Percentiles rank a stretch among this genome's conserved stretches.
Evolutionary conservation across 2,797 vertebrate genomes (phyloP).

Genomic region (Parotocinclus haroldoi): DNA sequence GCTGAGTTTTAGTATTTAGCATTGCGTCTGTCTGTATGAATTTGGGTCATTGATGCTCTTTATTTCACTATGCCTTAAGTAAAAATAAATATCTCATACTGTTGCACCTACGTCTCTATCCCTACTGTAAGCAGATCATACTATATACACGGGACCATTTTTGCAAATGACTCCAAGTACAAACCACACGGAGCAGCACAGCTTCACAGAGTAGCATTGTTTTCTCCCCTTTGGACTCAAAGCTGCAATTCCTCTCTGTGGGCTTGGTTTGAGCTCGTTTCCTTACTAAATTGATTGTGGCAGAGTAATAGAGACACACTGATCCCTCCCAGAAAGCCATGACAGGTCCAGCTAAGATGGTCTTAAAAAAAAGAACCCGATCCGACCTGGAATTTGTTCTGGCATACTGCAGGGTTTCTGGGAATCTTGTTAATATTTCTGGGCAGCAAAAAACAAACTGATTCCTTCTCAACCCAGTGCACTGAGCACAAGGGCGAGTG

Average conservation of each 20-base stretch:
- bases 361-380: constrained; percentile 43
- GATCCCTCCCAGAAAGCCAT: not conserved
- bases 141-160: too few relatives aligned
- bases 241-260: constrained; percentile 1
- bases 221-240: not conserved
- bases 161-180: not conserved
- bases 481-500: not conserved
- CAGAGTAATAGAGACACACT: constrained; percentile 6
- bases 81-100: too few relatives aligned
- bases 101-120: too few relatives aligned
- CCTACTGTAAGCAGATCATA: too few relatives aligned
- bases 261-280: constrained; percentile 6
- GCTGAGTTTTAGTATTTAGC: too few relatives aligned
- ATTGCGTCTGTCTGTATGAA: too few relatives aligned
- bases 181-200: not conserved
- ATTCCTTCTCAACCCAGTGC: constrained; percentile 44
- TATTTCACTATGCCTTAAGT: too few relatives aligned
- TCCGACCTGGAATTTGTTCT: constrained; percentile 55
- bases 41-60: too few relatives aligned
- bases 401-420: constrained; percentile 60
- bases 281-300: constrained; percentile 4
- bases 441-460: constrained; percentile 54
- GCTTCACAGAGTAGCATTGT: not conserved
- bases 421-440: constrained; percentile 60
- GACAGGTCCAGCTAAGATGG: constrained; percentile 3